Evolutionary conservation across 2,797 vertebrate genomes (phyloP), one percentile per base, ranked within the genome.

Genomic region (Molossus alvarezi): DNA sequence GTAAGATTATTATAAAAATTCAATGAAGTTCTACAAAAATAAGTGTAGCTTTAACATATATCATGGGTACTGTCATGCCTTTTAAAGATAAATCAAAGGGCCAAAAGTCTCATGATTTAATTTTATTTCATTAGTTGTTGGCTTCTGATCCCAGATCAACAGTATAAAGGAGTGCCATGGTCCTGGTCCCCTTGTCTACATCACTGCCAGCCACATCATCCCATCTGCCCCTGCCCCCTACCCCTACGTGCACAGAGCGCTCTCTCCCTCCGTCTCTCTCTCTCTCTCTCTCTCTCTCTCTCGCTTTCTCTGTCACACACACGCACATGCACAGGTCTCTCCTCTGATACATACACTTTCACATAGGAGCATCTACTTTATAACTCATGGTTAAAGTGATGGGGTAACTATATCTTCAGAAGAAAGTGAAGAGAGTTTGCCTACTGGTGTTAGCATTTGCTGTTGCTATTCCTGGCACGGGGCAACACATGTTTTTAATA

Each of bases 401-500:
- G 51, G 97, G 95, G 86, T 55, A 98, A 96, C 92, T 96, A 96
- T 98, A 96, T 95, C 84, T 93, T 94, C 75, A 33, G 58, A 97
- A 97, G 90, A 97, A 97, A 97, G 91, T 82, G 84, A 86, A 98
- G 97, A 98, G 93, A 97, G 97, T 95, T 97, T 98, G 97, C 95
- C 96, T 98, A 96, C 92, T 97, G 97, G 96, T 94, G 97, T 97
- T 94, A 97, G 97, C 97, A 97, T 97, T 97, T 98, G 97, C 95
- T 98, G 95, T 97, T 97, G 97, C 95, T 98, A 97, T 88, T 98
- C 96, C 95, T 98, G 98, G 95, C 97, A 97, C 21, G 97, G 95
- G 98, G 97, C 97, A 98, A 98, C 97, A 98, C 97, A 97, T 98
- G 98, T 97, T 98, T 97, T 98, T 97, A 98, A 97, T 98, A 98